Base-by-base conservation (phyloP, 2,888 invertebrate species). In the Lottia gigantea region DNA sequence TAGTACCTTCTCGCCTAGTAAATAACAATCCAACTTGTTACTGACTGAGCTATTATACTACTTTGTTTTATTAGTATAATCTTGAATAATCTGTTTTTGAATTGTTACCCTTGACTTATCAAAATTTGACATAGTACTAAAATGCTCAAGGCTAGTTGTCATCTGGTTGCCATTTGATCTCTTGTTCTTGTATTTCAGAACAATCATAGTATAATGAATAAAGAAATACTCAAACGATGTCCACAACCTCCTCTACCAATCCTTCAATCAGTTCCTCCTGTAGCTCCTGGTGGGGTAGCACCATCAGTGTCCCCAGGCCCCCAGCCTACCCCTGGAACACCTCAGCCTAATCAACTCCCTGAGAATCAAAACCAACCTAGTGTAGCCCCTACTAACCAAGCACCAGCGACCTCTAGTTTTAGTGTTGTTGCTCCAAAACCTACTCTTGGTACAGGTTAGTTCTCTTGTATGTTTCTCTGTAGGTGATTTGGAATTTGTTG, bases 171-270 rank as follows among this genome's bases (percentile, higher is more conserved):
- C n/a, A 31, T 31, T 31, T 31, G 31, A 31, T 31, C 6, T 31
- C 2, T 6, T 31, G 31, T 31, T 31, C 31, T 31, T 31, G 19
- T 70, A 62, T 75, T 78, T 25, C 81, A 86, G 85, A 83, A 85
- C 71, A 82, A 85, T 45, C 80, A 77, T 70, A 74, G 75, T 31
- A 77, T 82, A 45, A 77, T 79, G 7, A 78, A 81, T 16, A 62
- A 82, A 65, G 83, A 83, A n/a, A 80, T 85, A 46, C 77, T 87
- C 45, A 73, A 73, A 25, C 78, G 82, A 26, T 85, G 82, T 70
- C 85, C 85, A 23, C 80, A 83, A 26, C 82, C 86, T 12, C 87
- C 86, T 11, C 77, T 86, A 15, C 87, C 87, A 26, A 78, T 83
- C 66, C 73, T 87, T 40, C 67, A 61, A 11, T 7, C 25, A 31